These are phyloP conservation scores for Craniophora ligustri DNA, from an alignment of 2,888 invertebrate genomes.

Conservation along the genomic window DNA sequence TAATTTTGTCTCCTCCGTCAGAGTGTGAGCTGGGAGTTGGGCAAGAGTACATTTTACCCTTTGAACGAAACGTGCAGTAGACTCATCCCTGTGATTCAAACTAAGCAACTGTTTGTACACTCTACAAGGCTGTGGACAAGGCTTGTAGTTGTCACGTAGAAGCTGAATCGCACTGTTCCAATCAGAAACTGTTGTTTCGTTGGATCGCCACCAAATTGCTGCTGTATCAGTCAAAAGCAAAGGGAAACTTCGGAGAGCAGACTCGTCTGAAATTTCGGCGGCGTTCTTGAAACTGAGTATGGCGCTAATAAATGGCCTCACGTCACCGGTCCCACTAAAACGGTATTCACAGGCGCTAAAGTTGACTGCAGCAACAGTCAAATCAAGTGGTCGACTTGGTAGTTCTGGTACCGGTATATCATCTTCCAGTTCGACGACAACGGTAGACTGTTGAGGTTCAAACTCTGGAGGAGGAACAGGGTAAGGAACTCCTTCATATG, in stretches of 20 bases:
- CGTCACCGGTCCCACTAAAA: conserved; percentile 13
- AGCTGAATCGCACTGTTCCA: conserved; percentile 10
- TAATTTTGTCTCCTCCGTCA: conserved; percentile 18
- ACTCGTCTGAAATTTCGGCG: conserved; percentile 10
- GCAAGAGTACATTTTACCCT: background rate
- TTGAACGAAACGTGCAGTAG: conserved; percentile 10
- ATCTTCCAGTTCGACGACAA: background rate
- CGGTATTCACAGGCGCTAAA: conserved; percentile 14
- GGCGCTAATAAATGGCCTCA: conserved; percentile 16
- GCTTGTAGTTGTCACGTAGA: background rate
- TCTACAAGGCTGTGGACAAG: background rate
- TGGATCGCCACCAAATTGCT: conserved; percentile 12
- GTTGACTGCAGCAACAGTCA: background rate
- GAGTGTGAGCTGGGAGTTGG: conserved; percentile 11
- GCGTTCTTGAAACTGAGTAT: conserved; percentile 13
- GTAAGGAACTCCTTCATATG: background rate
- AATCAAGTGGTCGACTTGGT: background rate
- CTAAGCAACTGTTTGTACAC: conserved; percentile 11
- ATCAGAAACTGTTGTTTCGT: conserved; percentile 1
- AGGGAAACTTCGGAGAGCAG: conserved; percentile 16
- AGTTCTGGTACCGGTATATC: background rate
- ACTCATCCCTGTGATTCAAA: background rate
- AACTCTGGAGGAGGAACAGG: background rate
- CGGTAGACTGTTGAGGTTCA: background rate
- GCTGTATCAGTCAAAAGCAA: conserved; percentile 14